Percentiles rank a stretch among this genome's conserved stretches.
These are phyloP conservation scores for Erithacus rubecula DNA, from an alignment of 2,797 vertebrate genomes.

Conservation along the genomic window DNA sequence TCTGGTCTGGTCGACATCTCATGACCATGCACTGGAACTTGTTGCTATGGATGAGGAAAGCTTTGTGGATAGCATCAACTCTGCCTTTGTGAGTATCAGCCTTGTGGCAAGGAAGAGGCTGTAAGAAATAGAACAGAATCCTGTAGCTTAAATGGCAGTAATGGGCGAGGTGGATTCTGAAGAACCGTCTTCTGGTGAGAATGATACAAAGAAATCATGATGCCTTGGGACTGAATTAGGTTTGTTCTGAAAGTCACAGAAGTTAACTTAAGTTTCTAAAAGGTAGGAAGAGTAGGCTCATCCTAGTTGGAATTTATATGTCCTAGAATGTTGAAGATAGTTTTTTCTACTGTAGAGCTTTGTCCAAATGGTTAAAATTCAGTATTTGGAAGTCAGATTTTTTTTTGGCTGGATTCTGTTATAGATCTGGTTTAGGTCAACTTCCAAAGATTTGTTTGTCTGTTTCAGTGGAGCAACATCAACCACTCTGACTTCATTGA, in stretches of 20 bases:
- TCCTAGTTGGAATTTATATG: not conserved
- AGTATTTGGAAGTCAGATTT: not conserved
- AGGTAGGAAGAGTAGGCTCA: not conserved
- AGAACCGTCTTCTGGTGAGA: not conserved
- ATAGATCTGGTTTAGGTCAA: not conserved
- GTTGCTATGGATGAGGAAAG: constrained; percentile 89
- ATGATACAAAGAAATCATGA: not conserved
- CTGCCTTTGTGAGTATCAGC: constrained; percentile 90
- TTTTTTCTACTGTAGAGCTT: not conserved
- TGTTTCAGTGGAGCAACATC: constrained; percentile 90
- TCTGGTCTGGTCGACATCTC: constrained; percentile 96
- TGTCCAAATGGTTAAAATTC: not conserved
- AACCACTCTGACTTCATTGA: constrained; percentile 92
- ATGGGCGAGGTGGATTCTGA: not conserved
- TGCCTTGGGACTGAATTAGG: not conserved
- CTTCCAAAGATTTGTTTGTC: not conserved
- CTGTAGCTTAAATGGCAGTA: not conserved
- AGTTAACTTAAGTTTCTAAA: not conserved
- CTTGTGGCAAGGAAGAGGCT: not conserved
- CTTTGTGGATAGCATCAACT: constrained; percentile 95
- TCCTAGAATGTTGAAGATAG: not conserved
- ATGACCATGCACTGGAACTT: constrained; percentile 87
- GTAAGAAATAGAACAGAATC: not conserved
- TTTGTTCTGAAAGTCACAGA: not conserved
- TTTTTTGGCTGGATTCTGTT: not conserved